Evolutionary conservation across 2,888 invertebrate genomes (phyloP).

Genomic region (Blastobasis lacticolella): DNA sequence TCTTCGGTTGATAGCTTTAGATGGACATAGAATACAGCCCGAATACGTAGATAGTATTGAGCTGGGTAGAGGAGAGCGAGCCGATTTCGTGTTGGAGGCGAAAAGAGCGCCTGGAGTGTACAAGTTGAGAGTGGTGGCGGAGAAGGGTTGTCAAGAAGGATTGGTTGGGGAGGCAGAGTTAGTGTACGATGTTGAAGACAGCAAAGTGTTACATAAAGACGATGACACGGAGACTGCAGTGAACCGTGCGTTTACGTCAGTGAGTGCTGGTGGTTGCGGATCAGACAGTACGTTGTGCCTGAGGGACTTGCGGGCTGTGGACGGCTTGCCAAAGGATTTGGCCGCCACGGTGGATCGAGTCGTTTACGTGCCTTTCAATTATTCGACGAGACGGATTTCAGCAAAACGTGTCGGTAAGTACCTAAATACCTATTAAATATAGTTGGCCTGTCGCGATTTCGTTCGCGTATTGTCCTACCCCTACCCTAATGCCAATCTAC

Average conservation of each 20-base stretch:
- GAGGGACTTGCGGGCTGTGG: slow-evolving; percentile 69
- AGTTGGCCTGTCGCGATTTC: not conserved
- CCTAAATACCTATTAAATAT: not conserved
- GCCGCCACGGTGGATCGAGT: slow-evolving; percentile 62
- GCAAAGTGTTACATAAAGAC: slow-evolving; percentile 48
- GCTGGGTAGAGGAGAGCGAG: slow-evolving; percentile 81
- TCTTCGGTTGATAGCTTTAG: slow-evolving; percentile 79
- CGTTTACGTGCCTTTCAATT: slow-evolving; percentile 82
- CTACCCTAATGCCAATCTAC: not conserved
- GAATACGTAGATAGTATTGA: slow-evolving; percentile 72
- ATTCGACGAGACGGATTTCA: slow-evolving; percentile 61
- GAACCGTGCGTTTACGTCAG: slow-evolving; percentile 52
- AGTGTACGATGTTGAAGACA: slow-evolving; percentile 42
- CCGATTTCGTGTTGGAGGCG: slow-evolving; percentile 82
- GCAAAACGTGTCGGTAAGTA: slow-evolving; percentile 61
- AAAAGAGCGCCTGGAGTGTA: slow-evolving; percentile 73
- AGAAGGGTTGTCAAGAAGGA: slow-evolving; percentile 61
- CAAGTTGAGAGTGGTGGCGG: slow-evolving; percentile 73
- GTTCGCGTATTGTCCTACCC: not conserved
- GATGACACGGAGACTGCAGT: slow-evolving; percentile 30
- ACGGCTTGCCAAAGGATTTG: slow-evolving; percentile 68
- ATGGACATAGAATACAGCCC: slow-evolving; percentile 78
- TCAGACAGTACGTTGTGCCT: slow-evolving; percentile 71
- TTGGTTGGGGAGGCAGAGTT: slow-evolving; percentile 72
- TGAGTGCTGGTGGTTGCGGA: slow-evolving; percentile 58